Evolutionary conservation across 2,888 invertebrate species (phyloP), one percentile per base, ranked within the genome.

Genomic region (Agonopterix heracliana): DNA sequence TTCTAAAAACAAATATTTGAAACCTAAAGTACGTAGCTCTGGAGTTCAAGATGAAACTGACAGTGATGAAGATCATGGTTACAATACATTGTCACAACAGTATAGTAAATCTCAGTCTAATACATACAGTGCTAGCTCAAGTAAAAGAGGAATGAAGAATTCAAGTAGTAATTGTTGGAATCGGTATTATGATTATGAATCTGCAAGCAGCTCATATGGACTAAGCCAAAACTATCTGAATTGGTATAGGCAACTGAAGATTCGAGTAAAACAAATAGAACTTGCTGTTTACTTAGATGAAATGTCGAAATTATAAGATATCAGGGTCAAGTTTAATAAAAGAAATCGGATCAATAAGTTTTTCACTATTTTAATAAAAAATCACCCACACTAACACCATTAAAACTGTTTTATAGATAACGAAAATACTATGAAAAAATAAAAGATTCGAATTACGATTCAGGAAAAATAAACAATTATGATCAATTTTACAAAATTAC

Each of bases 221-320:
- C 11, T 44, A 26, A 48, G 41, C 40, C 40, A 50, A 38, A 54
- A 59, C 50, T 79, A 79, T 56, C 45, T 52, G 2, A 38, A 63
- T 49, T 87, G 87, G 87, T 83, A 78, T 51, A 74, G 67, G 10
- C 64, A 76, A 48, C 58, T 87, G 44, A 80, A 81, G 68, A 48
- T 59, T 40, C 68, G 67, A 46, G 67, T 68, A 42, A 66, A 71
- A 55, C 70, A 74, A 57, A 64, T 87, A 46, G 80, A 81, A 66
- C 59, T 70, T 51, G 55, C 66, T 35, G 38, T 78, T 9, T 87
- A 84, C 52, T 64, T 82, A 44, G 64, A 81, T 50, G 82, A 82
- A 63, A 54, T 87, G 50, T 68, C 66, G 42, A 70, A 64, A 43
- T 34, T 34, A n/a, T 35, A 45, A 45, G 36, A 13, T 35, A 34